Conservation (phyloP, 2,888 invertebrate genomes). For the Drosophila mimica region DNA sequence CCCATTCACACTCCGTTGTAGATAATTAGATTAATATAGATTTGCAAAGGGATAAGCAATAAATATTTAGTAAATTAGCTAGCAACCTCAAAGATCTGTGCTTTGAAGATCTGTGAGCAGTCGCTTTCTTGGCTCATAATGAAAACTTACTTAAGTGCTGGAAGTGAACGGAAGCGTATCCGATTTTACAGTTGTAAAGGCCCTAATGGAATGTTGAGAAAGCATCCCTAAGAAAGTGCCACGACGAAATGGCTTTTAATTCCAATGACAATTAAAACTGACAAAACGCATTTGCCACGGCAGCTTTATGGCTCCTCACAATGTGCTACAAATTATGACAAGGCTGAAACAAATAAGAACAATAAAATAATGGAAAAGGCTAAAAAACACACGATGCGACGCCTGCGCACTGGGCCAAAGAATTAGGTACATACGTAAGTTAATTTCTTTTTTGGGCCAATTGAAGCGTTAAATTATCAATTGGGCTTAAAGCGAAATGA, state of each 20-base stretch:
- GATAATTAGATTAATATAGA: neutral
- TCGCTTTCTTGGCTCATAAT: constrained; percentile 7
- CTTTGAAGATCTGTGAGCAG: neutral
- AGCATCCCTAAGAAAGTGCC: constrained; percentile 36
- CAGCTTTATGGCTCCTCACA: constrained; percentile 48
- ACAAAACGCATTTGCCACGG: constrained; percentile 27
- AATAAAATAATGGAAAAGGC: constrained; percentile 10
- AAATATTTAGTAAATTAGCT: neutral
- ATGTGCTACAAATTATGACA: constrained; percentile 71
- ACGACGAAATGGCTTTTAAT: constrained; percentile 63
- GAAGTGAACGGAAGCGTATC: constrained; percentile 5
- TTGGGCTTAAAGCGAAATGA: constrained; percentile 61
- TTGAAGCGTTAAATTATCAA: constrained; percentile 82
- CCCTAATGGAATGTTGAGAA: constrained; percentile 3
- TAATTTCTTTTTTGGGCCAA: constrained; percentile 50
- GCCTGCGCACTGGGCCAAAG: constrained; percentile 57
- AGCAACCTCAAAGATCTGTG: neutral
- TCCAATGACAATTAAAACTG: constrained; percentile 71
- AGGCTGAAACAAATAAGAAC: constrained; percentile 41
- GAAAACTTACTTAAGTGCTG: neutral
- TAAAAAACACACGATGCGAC: constrained; percentile 7
- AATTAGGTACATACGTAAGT: constrained; percentile 15
- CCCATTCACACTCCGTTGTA: neutral
- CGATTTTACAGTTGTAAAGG: neutral
- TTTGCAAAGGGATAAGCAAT: neutral